Evolutionary conservation across 2,113 vertebrate species (phyloP).

Genomic region (Setophaga kirtlandii): DNA sequence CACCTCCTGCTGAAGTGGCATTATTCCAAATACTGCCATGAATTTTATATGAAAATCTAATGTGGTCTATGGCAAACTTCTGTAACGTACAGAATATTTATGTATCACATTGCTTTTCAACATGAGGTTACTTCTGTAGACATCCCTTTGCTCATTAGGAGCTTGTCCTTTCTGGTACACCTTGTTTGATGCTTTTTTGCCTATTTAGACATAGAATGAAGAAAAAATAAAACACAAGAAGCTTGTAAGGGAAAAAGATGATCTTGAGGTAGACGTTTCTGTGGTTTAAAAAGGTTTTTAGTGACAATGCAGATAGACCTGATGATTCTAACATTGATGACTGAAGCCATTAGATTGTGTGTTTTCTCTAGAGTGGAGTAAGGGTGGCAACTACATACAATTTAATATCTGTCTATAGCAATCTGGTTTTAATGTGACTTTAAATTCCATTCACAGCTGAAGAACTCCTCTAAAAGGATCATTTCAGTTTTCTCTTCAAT

Average conservation of each 20-base stretch:
- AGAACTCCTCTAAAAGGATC: background rate
- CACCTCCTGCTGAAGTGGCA: background rate
- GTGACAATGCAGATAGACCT: background rate
- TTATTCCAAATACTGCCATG: background rate
- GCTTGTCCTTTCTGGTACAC: background rate
- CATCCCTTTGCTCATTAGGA: background rate
- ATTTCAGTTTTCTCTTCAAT: background rate
- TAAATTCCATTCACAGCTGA: background rate
- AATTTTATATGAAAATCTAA: background rate
- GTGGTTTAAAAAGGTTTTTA: background rate
- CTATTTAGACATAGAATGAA: background rate
- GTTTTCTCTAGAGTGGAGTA: fast-evolving
- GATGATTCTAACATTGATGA: background rate
- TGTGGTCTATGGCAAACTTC: background rate
- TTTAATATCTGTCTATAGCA: background rate
- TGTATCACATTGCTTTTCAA: background rate
- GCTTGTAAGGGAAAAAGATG: background rate
- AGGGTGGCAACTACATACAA: background rate
- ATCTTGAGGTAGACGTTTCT: background rate
- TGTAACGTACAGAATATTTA: background rate
- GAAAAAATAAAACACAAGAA: background rate
- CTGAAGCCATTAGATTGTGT: background rate
- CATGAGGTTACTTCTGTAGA: background rate
- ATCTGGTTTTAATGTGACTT: conserved; percentile 36
- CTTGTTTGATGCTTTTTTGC: background rate